A percentile compares a stretch with the other conserved stretches of the same genome.
These are phyloP conservation scores for Bos taurus DNA, from an alignment of 2,113 vertebrate genomes.

Conservation along the genomic window ARS-UCD2.0 NC_037340.1:53728001-53728500, in stretches of 20 bases:
- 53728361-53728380: background rate
- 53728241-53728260: background rate
- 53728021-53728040: rapidly evolving
- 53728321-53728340: background rate
- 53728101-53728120: background rate
- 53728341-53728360: background rate
- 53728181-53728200: background rate
- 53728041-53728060: rapidly evolving
- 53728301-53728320: background rate
- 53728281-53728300: background rate
- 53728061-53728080: background rate
- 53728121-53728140: background rate
- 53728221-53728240: background rate
- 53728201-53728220: background rate
- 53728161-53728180: background rate
- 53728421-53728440: background rate
- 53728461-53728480: background rate
- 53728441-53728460: background rate
- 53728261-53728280: background rate
- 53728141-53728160: background rate
- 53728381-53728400: background rate
- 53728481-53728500: background rate
- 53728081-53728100: background rate
- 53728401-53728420: background rate
- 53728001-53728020: background rate